Percentiles rank a stretch among this genome's conserved stretches.
These are phyloP conservation scores for Sciurus niger DNA, from an alignment of 2,113 vertebrate species.

Conservation along the genomic window DNA sequence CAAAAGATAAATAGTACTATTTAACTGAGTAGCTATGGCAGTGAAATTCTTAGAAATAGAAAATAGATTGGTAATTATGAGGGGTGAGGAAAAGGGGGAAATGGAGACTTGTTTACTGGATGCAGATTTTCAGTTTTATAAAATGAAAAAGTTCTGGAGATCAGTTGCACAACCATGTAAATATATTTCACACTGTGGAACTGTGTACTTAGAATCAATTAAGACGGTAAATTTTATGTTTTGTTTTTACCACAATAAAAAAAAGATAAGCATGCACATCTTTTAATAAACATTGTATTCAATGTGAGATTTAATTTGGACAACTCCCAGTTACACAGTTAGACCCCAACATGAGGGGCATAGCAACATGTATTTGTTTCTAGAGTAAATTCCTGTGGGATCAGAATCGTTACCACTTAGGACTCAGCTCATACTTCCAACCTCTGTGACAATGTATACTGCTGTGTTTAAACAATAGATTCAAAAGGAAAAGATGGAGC, in stretches of 20 bases:
- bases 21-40: neutral
- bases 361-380: neutral
- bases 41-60: neutral
- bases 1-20: neutral
- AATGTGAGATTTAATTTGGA: neutral
- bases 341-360: neutral
- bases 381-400: neutral
- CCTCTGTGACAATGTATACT: neutral
- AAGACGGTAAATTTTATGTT: neutral
- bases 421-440: neutral
- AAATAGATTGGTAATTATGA: neutral
- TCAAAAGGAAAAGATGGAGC: neutral
- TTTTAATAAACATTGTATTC: neutral
- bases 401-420: neutral
- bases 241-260: neutral
- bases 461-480: neutral
- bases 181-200: neutral
- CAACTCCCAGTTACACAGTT: neutral
- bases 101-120: neutral
- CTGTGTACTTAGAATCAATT: neutral
- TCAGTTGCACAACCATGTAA: neutral
- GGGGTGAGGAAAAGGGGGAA: neutral
- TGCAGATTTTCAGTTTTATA: conserved; percentile 12
- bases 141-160: neutral
- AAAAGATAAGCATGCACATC: neutral